Evolutionary conservation across 1,140 invertebrate genomes (phyloP).

Genomic region (Conopomorpha cramerella): DNA sequence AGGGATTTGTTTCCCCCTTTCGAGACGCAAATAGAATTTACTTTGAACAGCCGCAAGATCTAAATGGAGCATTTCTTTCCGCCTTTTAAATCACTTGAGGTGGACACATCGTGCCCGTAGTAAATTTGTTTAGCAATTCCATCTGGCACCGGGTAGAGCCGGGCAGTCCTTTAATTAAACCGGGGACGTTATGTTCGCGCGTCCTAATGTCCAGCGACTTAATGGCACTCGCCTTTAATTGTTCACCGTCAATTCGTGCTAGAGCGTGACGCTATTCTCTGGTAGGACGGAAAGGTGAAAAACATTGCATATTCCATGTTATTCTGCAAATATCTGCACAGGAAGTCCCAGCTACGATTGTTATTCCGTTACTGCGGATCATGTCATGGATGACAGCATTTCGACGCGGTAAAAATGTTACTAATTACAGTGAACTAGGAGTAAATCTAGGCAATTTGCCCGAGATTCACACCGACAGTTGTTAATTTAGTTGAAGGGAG

Average conservation of each 20-base stretch:
- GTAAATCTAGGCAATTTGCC: no score
- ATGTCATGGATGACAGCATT: no score
- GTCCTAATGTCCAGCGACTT: constrained; percentile 49
- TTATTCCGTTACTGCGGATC: no score
- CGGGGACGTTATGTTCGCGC: constrained; percentile 40
- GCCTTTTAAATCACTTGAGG: constrained; percentile 60
- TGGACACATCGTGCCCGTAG: constrained; percentile 52
- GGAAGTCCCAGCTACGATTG: no score
- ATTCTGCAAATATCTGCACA: no score
- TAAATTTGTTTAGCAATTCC: constrained; percentile 59
- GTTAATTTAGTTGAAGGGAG: constrained; percentile 36
- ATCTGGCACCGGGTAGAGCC: constrained; percentile 28
- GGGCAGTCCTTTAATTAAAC: constrained; percentile 59
- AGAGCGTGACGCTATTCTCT: constrained; percentile 15
- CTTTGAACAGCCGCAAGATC: no score
- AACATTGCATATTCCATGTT: no score
- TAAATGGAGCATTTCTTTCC: constrained; percentile 51
- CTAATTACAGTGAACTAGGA: no score
- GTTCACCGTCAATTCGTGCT: constrained; percentile 42
- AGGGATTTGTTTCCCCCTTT: no score
- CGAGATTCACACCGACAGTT: constrained; percentile 24
- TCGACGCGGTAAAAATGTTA: no score
- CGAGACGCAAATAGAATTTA: no score
- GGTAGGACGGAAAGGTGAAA: no score
- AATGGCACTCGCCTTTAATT: constrained; percentile 44